Percentiles rank a stretch among this genome's conserved stretches.
Conservation (phyloP, 2,888 invertebrate genomes). For the Glyphotaelius pellucidus region DNA sequence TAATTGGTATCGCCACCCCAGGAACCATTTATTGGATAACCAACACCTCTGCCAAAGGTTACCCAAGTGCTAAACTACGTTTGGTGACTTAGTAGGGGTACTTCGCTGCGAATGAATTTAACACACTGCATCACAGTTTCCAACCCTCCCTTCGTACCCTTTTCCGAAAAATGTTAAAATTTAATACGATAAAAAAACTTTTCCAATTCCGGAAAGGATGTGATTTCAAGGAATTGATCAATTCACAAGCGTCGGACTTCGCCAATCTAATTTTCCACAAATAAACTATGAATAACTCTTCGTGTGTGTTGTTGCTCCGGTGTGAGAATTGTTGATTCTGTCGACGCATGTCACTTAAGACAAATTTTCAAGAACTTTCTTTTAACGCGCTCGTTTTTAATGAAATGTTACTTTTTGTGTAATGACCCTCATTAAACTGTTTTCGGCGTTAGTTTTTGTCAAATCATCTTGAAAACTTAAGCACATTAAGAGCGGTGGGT, state of each 20-base stretch:
- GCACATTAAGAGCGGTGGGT: background rate
- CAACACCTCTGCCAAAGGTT: too few species aligned
- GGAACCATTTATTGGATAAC: too few species aligned
- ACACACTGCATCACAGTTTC: too few species aligned
- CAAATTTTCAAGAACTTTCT: background rate
- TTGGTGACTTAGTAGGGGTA: too few species aligned
- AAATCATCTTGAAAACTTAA: background rate
- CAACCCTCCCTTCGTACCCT: too few species aligned
- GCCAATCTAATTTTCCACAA: background rate
- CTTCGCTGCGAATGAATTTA: too few species aligned
- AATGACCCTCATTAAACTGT: background rate
- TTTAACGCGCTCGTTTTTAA: background rate
- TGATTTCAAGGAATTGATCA: background rate
- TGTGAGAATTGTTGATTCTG: background rate
- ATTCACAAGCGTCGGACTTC: background rate
- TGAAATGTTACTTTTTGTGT: background rate
- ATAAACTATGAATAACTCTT: background rate
- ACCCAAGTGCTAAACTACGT: too few species aligned
- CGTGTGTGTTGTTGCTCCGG: background rate
- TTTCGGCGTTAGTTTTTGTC: background rate
- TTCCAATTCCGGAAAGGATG: background rate
- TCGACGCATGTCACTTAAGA: background rate
- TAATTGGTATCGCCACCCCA: too few species aligned
- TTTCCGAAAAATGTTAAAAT: background rate
- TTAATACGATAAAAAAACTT: background rate